A percentile compares a stretch with the other conserved stretches of the same genome.
Evolutionary conservation across 2,797 vertebrate species (phyloP).

Genomic region (Ceryle rudis): DNA sequence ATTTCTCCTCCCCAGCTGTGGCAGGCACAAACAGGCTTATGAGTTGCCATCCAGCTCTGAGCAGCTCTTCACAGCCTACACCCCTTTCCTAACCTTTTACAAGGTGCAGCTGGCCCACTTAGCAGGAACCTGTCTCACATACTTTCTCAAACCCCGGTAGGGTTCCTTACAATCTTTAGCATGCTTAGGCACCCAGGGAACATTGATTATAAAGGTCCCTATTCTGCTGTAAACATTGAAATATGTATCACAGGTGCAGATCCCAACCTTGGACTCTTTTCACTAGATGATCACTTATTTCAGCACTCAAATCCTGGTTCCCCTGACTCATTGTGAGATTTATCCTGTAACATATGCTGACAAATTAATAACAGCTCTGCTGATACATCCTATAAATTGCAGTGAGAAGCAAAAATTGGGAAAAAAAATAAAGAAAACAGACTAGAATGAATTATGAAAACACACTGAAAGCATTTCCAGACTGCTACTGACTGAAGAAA

Average conservation of each 20-base stretch:
- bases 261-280: background rate
- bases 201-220: background rate
- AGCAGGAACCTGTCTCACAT: background rate
- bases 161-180: background rate
- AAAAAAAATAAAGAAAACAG: conserved; percentile 9
- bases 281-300: background rate
- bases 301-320: background rate
- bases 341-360: background rate
- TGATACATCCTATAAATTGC: background rate
- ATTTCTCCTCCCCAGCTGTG: background rate
- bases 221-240: background rate
- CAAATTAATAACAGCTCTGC: background rate
- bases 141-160: background rate
- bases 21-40: fast-evolving
- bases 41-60: fast-evolving
- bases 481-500: conserved; percentile 48
- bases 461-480: conserved; percentile 32
- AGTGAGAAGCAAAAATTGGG: background rate
- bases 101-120: fast-evolving
- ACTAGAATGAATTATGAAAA: conserved; percentile 31
- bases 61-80: background rate
- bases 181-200: background rate
- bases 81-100: background rate
- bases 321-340: background rate
- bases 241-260: background rate